These are phyloP conservation scores for Hybognathus amarus DNA, from an alignment of 2,797 vertebrate genomes.

Conservation along the genomic window DNA sequence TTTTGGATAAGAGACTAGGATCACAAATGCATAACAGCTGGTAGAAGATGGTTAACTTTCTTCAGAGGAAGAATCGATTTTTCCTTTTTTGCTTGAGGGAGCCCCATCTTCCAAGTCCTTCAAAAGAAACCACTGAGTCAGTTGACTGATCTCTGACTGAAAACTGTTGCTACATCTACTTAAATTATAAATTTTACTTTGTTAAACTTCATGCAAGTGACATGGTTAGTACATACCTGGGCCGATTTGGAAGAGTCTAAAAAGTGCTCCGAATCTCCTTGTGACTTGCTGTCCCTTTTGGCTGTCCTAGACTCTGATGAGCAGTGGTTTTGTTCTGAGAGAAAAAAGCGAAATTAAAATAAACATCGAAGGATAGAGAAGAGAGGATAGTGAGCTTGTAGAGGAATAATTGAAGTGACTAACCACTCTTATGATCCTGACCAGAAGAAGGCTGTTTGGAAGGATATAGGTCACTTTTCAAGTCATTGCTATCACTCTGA, in stretches of 20 bases:
- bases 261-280: conserved; percentile 78
- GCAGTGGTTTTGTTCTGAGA: conserved; percentile 54
- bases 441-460: conserved; percentile 78
- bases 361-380: not conserved
- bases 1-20: conserved; percentile 52
- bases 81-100: conserved; percentile 67
- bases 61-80: conserved; percentile 60
- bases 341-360: not conserved
- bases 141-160: not conserved
- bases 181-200: not conserved
- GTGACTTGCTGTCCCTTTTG: conserved; percentile 83
- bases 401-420: not conserved
- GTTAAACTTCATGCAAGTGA: not conserved
- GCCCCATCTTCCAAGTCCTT: conserved; percentile 62
- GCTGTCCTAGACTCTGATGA: conserved; percentile 58
- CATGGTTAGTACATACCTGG: conserved; percentile 76
- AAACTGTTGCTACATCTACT: not conserved
- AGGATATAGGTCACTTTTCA: conserved; percentile 85
- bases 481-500: conserved; percentile 76
- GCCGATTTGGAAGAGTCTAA: conserved; percentile 80
- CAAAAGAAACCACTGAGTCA: conserved; percentile 7
- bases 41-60: conserved; percentile 60
- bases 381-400: not conserved
- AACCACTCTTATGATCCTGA: conserved; percentile 77
- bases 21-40: conserved; percentile 53